phyloP scores from a whole-genome alignment of 2,113 vertebrate genomes.

The Paramisgurnus dabryanus region DNA sequence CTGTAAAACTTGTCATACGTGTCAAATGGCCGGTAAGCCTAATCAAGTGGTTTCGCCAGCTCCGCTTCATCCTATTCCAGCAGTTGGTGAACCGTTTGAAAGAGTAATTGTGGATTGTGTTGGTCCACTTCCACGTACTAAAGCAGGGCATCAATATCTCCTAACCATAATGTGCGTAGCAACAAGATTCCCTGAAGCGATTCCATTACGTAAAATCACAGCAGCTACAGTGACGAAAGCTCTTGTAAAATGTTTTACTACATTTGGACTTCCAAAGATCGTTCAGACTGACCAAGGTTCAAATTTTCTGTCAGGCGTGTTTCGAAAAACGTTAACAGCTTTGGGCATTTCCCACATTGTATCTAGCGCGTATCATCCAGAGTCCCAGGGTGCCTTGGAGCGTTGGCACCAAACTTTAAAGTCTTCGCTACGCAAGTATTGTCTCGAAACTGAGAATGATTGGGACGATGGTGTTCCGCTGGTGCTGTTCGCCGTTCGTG shows the following conservation, averaged over 20 bases:
- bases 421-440: not conserved
- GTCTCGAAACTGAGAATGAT: not conserved
- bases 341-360: not conserved
- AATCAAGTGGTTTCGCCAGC: not conserved
- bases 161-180: slow-evolving; percentile 11
- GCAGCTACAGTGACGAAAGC: not conserved
- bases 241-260: not conserved
- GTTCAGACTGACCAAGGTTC: not conserved
- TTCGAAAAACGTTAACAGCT: not conserved
- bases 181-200: not conserved
- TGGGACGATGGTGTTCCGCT: too few relatives aligned
- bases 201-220: not conserved
- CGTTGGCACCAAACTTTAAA: not conserved
- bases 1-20: not conserved
- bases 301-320: not conserved
- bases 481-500: too few relatives aligned
- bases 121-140: not conserved
- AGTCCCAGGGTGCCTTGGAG: not conserved
- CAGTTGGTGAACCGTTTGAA: not conserved
- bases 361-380: not conserved
- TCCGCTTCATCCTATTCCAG: not conserved
- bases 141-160: not conserved
- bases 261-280: not conserved
- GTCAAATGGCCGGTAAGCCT: not conserved
- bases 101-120: not conserved